Evolutionary conservation across 2,888 invertebrate species (phyloP).

Genomic region (Nemoura dubitans): DNA sequence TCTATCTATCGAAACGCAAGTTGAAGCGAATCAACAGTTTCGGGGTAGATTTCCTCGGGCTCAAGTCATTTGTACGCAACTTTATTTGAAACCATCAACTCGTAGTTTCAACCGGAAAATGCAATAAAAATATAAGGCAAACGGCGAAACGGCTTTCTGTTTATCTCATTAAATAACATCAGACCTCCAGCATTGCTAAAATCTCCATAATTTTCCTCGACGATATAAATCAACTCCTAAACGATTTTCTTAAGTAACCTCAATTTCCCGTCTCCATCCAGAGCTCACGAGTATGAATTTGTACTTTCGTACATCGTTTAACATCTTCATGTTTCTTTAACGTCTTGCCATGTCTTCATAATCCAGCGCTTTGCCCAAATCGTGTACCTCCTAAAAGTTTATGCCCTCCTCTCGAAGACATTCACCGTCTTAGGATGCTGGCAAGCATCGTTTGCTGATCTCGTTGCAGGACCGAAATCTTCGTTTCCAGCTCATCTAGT

Average conservation of each 20-base stretch:
- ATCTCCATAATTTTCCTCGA: slow-evolving; percentile 1
- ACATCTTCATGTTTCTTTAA: neutral
- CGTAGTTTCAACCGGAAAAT: neutral
- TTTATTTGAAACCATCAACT: neutral
- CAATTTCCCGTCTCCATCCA: neutral
- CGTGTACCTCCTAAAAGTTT: slow-evolving; percentile 23
- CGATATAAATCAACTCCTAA: neutral
- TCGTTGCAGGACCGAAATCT: neutral
- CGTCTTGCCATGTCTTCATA: neutral
- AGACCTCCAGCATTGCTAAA: neutral
- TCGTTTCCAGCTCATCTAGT: slow-evolving; percentile 12
- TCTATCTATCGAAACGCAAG: too few species aligned
- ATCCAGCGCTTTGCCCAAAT: slow-evolving; percentile 19
- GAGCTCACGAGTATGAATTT: neutral
- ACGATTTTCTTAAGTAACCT: slow-evolving; percentile 5
- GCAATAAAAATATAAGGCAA: neutral
- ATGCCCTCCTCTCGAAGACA: neutral
- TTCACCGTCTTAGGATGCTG: neutral
- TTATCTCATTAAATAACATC: neutral
- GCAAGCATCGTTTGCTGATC: neutral
- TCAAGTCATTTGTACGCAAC: neutral
- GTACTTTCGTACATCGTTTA: neutral
- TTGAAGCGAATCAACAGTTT: too few species aligned
- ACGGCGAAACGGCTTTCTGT: neutral
- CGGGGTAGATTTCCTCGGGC: neutral